Base-by-base conservation (phyloP, 2,113 vertebrate genomes). In the Barbus barbus region DNA sequence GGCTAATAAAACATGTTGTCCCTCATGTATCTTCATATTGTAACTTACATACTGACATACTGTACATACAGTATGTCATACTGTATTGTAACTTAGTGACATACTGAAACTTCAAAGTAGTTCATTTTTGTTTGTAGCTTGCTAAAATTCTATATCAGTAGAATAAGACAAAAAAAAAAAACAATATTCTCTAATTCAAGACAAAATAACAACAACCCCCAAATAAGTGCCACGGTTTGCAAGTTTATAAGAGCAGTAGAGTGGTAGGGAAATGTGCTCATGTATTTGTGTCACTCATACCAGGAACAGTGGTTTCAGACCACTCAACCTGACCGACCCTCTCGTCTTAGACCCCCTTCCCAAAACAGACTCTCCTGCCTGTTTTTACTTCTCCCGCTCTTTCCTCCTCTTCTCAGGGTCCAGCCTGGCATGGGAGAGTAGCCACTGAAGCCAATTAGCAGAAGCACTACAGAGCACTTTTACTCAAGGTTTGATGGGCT, bases 371-470 rank as follows among this genome's bases (percentile, higher is more conserved):
- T 6, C 65, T 63, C 18, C 74, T 69, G 14, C n/a, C 77, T 22
- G 18, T 18, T 44, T 26, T 24, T 20, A 48, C 86, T 90, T 88
- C 88, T 87, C 81, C 22, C 60, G 85, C 84, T 83, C 88, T 90
- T 88, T 78, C 88, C 89, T 82, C 87, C 84, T 69, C 83, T 79
- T 69, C 69, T 28, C 86, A 86, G 85, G 84, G 88, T 81, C 80
- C 67, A 90, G 2, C 91, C 87, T 88, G 83, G 85, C 90, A 91
- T 86, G 87, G 92, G 84, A 91, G 90, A 89, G 91, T 93, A 88
- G 85, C 92, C 89, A 84, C 90, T 93, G 92, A 88, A 90, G 93
- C 94, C 95, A 96, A 95, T 97, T 97, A 95, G 91, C 90, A 91
- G 93, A 95, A 95, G 94, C 94, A 92, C 94, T 95, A 93, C 90